These are phyloP conservation scores for Simalia tracyae DNA, from an alignment of 2,797 vertebrate genomes.

Conservation along the genomic window DNA sequence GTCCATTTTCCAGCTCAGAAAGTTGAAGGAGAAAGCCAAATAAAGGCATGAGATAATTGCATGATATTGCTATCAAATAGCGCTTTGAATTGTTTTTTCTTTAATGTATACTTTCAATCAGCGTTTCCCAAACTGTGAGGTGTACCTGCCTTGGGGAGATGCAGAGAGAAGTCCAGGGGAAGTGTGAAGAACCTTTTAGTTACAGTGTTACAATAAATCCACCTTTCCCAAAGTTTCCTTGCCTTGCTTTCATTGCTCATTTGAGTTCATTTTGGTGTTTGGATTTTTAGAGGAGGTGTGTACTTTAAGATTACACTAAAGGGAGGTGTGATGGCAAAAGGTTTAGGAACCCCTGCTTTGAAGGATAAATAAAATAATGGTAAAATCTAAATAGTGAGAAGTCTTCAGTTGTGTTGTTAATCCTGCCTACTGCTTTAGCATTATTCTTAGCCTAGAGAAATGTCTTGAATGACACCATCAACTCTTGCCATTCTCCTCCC, in stretches of 20 bases:
- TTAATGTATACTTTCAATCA: neutral
- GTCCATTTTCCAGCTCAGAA: neutral
- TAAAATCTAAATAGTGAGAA: neutral
- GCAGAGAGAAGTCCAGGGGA: neutral
- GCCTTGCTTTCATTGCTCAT: neutral
- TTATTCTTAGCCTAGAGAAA: neutral
- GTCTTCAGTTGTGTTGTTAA: too few species aligned
- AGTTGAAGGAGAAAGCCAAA: neutral
- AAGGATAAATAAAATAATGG: neutral
- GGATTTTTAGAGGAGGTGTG: neutral
- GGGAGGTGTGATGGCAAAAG: too few species aligned
- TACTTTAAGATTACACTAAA: too few species aligned
- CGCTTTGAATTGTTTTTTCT: neutral
- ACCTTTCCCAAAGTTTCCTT: neutral
- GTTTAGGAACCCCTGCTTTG: neutral
- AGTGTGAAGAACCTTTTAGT: neutral
- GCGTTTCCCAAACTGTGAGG: neutral
- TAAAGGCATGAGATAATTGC: neutral
- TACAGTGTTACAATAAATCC: neutral
- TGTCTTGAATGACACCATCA: neutral
- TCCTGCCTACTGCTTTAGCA: too few species aligned
- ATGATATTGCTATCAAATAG: neutral
- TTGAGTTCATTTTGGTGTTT: neutral
- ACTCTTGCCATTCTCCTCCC: conserved; percentile 1
- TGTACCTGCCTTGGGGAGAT: neutral